phyloP scores from a whole-genome alignment of 2,888 invertebrate species.

The Drosophila meridionalis region DNA sequence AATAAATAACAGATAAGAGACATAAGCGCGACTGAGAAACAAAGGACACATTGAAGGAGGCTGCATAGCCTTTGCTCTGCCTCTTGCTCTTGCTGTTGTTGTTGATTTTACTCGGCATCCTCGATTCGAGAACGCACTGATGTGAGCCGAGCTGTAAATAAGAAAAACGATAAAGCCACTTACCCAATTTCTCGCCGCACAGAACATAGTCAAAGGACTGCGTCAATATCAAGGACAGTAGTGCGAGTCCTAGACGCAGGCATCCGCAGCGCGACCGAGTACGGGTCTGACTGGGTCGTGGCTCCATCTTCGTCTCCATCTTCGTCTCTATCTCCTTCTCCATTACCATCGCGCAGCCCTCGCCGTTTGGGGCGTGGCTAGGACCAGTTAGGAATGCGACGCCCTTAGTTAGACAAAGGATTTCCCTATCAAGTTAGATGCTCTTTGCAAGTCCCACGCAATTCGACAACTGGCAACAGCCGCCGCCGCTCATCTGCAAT shows the following conservation, averaged over 20 bases:
- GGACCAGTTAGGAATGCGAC: constrained; percentile 35
- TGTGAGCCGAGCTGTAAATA: constrained; percentile 68
- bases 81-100: constrained; percentile 16
- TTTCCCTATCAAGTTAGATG: constrained; percentile 52
- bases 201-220: constrained; percentile 66
- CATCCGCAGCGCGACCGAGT: constrained; percentile 12
- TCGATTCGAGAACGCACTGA: constrained; percentile 46
- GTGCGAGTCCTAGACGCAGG: constrained; percentile 38
- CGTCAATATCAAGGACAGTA: constrained; percentile 63
- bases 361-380: constrained; percentile 23
- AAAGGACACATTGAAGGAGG: constrained; percentile 36
- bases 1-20: constrained; percentile 72
- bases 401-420: constrained; percentile 52
- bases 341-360: constrained; percentile 13
- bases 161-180: constrained; percentile 69
- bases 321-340: constrained; percentile 14
- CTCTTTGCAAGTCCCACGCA: constrained; percentile 30
- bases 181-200: constrained; percentile 82
- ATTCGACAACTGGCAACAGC: constrained; percentile 14
- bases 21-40: constrained; percentile 35
- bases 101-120: constrained; percentile 32
- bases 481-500: constrained; percentile 61
- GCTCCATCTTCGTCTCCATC: constrained; percentile 12
- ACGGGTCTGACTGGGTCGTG: constrained; percentile 24
- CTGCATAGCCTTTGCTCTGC: constrained; percentile 11